Percentiles rank a stretch among this genome's conserved stretches.
phyloP scores from a whole-genome alignment of 1,140 invertebrate genomes.

The Tetranychus cinnabarinus region DNA sequence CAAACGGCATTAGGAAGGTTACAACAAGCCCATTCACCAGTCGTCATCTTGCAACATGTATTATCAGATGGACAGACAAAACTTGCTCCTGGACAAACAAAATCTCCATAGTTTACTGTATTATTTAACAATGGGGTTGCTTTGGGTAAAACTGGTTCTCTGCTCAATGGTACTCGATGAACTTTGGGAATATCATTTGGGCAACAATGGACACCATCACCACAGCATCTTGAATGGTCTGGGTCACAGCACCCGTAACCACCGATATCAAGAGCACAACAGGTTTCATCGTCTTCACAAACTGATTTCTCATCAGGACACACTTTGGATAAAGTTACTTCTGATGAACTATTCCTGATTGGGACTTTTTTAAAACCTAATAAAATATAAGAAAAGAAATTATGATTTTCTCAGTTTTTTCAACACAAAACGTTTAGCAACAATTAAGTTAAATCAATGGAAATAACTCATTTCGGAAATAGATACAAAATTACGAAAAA shows the following conservation, averaged over 20 bases:
- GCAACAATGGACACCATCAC: slow-evolving; percentile 3
- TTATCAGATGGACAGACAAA: background rate
- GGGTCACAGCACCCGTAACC: background rate
- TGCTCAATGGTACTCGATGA: background rate
- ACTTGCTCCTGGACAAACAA: slow-evolving; percentile 3
- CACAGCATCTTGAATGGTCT: background rate
- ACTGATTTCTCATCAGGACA: slow-evolving; percentile 3
- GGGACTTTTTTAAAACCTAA: background rate
- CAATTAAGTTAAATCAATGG: too few relatives aligned
- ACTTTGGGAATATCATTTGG: background rate
- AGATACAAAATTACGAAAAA: too few relatives aligned
- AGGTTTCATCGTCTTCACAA: background rate
- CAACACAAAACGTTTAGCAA: too few relatives aligned
- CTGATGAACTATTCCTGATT: background rate
- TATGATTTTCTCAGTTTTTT: too few relatives aligned
- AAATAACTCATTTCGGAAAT: too few relatives aligned
- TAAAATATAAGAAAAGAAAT: too few relatives aligned
- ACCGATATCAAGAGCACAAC: background rate
- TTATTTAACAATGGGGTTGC: background rate
- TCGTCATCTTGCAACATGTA: slow-evolving; percentile 9
- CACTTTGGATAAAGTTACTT: background rate
- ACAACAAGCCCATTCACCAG: slow-evolving; percentile 21
- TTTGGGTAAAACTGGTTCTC: background rate
- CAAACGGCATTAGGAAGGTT: slow-evolving; percentile 18
- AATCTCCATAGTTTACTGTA: background rate